phyloP scores from a whole-genome alignment of 1,140 invertebrate species.

The Leptinotarsa texana region DNA sequence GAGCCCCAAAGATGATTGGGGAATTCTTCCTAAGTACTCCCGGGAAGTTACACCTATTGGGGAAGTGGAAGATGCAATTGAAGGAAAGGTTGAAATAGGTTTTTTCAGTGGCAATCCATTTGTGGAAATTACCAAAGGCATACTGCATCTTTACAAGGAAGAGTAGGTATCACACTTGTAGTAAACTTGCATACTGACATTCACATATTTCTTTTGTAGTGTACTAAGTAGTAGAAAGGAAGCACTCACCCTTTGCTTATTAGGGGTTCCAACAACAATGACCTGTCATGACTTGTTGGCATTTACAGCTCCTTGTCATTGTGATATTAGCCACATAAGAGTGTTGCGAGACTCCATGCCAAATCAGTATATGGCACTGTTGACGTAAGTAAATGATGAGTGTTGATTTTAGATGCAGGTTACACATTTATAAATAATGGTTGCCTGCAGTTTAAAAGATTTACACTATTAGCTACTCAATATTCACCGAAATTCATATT shows the following conservation, averaged over 20 bases:
- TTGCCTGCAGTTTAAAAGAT: no score
- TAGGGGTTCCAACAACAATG: slow-evolving; percentile 90
- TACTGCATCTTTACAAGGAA: slow-evolving; percentile 95
- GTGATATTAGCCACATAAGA: slow-evolving; percentile 87
- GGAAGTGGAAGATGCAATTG: slow-evolving; percentile 51
- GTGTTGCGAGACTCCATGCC: slow-evolving; percentile 86
- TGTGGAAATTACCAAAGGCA: slow-evolving; percentile 94
- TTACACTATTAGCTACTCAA: no score
- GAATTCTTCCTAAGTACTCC: slow-evolving; percentile 54
- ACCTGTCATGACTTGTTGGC: slow-evolving; percentile 91
- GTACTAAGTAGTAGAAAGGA: slow-evolving; percentile 67
- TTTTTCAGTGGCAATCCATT: slow-evolving; percentile 97
- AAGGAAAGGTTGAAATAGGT: slow-evolving; percentile 66
- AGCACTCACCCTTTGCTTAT: slow-evolving; percentile 87
- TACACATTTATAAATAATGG: no score
- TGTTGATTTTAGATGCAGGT: no score
- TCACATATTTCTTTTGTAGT: slow-evolving; percentile 53
- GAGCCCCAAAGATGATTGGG: slow-evolving; percentile 57
- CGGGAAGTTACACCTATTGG: slow-evolving; percentile 54
- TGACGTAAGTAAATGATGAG: slow-evolving; percentile 67
- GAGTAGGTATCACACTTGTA: slow-evolving; percentile 58
- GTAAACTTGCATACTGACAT: background rate
- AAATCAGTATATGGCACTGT: slow-evolving; percentile 96
- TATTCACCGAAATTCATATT: no score
- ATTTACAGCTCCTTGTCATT: slow-evolving; percentile 92